Evolutionary conservation across 2,113 vertebrate genomes (phyloP), one percentile per base, ranked within the genome.

Genomic region (Cyprinodon variegatus): DNA sequence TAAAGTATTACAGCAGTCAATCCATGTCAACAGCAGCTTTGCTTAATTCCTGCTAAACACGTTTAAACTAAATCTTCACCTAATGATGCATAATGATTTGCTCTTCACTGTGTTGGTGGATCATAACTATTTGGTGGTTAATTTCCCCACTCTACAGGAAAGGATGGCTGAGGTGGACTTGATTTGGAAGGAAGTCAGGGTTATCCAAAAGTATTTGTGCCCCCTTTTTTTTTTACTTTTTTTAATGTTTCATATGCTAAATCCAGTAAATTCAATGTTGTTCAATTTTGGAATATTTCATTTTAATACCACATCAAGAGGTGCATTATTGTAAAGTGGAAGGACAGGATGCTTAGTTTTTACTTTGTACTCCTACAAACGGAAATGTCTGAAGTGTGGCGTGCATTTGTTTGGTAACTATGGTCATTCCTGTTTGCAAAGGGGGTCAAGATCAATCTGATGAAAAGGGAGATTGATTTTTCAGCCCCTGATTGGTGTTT

Each of bases 11-110:
- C 93, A 95, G 94, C 94, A 95, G 93, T 95, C 94, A 93, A 93
- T 94, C 93, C 94, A 95, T 94, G 94, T 95, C 94, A 95, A 94
- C 94, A 94, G 92, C 92, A 94, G 94, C 94, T 95, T 95, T 95
- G 94, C 94, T 94, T 95, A 95, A 95, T 94, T 94, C 94, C 94
- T 90, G 91, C 94, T 95, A 93, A 95, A 95, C 94, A 93, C 93
- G 86, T 95, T 94, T 93, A 94, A 94, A 93, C 94, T 94, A 95
- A 95, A 95, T 94, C 94, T 95, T 95, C 91, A 91, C 93, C 93
- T 95, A 95, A 95, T 95, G 94, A 95, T 94, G 93, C 92, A 92
- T 92, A 94, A 94, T 93, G 93, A 95, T 94, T 93, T 92, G 91
- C 91, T 94, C 93, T 93, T 93, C 91, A 90, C 89, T 87, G 89